phyloP scores from a whole-genome alignment of 2,888 invertebrate genomes.

The Morpho deidamia region DNA sequence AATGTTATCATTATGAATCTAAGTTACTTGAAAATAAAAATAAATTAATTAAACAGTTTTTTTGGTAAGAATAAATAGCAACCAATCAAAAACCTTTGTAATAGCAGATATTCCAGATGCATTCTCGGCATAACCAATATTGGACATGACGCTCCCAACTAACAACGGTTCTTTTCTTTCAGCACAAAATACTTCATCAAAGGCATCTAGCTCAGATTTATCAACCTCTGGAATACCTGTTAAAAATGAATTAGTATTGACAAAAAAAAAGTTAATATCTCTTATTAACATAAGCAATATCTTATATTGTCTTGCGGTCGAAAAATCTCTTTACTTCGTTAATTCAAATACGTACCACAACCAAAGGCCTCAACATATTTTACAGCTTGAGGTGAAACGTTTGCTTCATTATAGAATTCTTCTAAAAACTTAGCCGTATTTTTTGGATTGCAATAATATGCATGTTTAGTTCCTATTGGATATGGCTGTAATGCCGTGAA shows the following conservation, averaged over 20 bases:
- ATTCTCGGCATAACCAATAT: conserved; percentile 49
- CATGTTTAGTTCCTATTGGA: conserved; percentile 27
- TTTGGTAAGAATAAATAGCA: too few species aligned
- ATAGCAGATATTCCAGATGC: conserved; percentile 71
- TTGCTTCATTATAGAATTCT: conserved; percentile 73
- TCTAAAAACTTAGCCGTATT: conserved; percentile 33
- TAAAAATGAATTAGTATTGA: neutral
- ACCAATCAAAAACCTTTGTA: conserved; percentile 60
- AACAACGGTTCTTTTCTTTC: conserved; percentile 74
- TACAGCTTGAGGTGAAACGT: conserved; percentile 74
- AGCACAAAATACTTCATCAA: conserved; percentile 75
- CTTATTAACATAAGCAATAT: too few species aligned
- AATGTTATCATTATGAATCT: too few species aligned
- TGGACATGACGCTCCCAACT: conserved; percentile 64
- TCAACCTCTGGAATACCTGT: conserved; percentile 72
- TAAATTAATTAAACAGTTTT: too few species aligned
- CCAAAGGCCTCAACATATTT: conserved; percentile 84
- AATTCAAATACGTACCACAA: conserved; percentile 63
- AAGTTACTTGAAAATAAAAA: too few species aligned
- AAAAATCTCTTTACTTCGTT: neutral
- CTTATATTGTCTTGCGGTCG: too few species aligned
- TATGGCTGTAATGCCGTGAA: conserved; percentile 8
- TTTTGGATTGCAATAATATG: conserved; percentile 30
- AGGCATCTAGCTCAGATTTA: conserved; percentile 79
- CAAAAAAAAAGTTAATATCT: neutral